Percentiles rank a stretch among this genome's conserved stretches.
Conservation (phyloP, 2,113 vertebrate species). For the Rhabdomys dilectus region DNA sequence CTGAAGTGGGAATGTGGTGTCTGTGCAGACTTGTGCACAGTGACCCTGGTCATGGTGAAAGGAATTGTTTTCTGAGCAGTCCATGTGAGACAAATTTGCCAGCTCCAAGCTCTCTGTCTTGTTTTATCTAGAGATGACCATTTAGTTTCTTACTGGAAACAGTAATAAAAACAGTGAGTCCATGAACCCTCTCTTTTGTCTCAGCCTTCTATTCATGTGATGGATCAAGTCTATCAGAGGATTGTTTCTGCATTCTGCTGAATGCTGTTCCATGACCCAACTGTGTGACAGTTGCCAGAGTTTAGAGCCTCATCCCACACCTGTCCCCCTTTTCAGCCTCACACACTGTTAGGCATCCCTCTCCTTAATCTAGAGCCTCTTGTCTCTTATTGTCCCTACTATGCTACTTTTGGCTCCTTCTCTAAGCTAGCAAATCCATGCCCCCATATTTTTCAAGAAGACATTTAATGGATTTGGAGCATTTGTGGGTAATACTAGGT, state of each 20-base stretch:
- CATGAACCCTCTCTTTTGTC: background rate
- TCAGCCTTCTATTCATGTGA: no score
- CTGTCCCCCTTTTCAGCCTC: background rate
- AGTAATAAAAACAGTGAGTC: background rate
- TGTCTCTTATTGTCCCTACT: background rate
- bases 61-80: no score
- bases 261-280: no score
- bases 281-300: background rate
- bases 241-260: background rate
- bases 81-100: background rate
- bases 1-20: background rate
- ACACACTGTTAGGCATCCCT: background rate
- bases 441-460: background rate
- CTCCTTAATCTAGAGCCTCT: background rate
- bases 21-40: background rate
- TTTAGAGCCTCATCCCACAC: fast-evolving
- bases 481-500: background rate
- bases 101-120: background rate
- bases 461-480: background rate
- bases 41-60: background rate
- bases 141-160: background rate
- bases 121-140: background rate
- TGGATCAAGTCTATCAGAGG: no score
- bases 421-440: background rate
- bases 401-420: background rate